Evolutionary conservation across 2,888 invertebrate genomes (phyloP), one percentile per base, ranked within the genome.

Genomic region (Brenthis daphne): DNA sequence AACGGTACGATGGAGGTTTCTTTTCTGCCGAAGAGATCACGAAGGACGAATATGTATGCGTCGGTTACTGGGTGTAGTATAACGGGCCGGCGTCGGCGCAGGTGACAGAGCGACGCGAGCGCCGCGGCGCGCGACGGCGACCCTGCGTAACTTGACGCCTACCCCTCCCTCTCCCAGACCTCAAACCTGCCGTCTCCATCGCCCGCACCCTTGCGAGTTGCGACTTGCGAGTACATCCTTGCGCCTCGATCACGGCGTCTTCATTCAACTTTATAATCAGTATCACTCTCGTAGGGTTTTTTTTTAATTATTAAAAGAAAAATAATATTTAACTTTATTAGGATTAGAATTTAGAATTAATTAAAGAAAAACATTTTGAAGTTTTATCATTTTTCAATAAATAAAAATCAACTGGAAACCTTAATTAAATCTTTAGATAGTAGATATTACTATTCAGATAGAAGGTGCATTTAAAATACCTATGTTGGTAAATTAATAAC

Each of bases 121-220:
- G 89, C 88, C 88, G 88, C 88, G 89, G 85, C 87, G 87, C 87
- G 80, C 77, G 70, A 70, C 83, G 86, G 86, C 85, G 85, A 81
- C 84, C 85, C 82, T 75, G 74, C 64, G 76, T 74, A 83, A 82
- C 79, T 79, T 56, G 68, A 69, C 69, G 75, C 77, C 74, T 73
- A 76, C 75, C 77, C 76, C 77, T 13, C 48, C 63, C 57, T 20
- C 64, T 16, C 75, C 77, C 75, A 75, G 75, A 43, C 58, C 53
- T 29, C 48, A 37, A 13, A 33, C 16, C 6, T 16, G 2, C 20
- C 6, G 16, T 20, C 14, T 33, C 16, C 6, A 13, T 24, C 20
- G 75, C 77, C 75, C 75, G 78, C 79, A 76, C 67, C 67, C 65
- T 57, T 64, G 55, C 48, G 48, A 48, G 47, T 74, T 20, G 20